phyloP scores from a whole-genome alignment of 1,140 invertebrate species.

The Aporrectodea caliginosa region DNA sequence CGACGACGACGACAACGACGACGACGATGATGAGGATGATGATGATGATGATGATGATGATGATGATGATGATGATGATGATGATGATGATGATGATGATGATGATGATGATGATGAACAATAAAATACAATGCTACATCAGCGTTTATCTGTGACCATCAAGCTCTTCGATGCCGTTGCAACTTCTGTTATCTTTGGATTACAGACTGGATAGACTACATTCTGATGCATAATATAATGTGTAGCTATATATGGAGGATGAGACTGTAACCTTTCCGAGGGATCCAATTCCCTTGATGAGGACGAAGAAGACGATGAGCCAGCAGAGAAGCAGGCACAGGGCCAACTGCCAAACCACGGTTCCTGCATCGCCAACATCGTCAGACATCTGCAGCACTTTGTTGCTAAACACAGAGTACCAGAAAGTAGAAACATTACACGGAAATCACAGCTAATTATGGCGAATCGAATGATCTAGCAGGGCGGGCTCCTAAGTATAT shows the following conservation, averaged over 20 bases:
- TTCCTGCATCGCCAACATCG: constrained; percentile 73
- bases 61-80: background rate
- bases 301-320: constrained; percentile 82
- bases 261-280: constrained; percentile 87
- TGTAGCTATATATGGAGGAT: too few relatives aligned
- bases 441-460: too few relatives aligned
- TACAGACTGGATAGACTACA: too few relatives aligned
- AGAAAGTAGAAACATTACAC: background rate
- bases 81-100: background rate
- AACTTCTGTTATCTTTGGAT: too few relatives aligned
- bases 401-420: constrained; percentile 46
- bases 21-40: background rate
- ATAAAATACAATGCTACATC: too few relatives aligned
- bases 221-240: too few relatives aligned
- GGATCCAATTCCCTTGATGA: constrained; percentile 92
- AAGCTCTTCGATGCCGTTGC: too few relatives aligned
- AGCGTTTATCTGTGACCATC: too few relatives aligned
- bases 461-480: too few relatives aligned
- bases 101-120: background rate
- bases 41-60: background rate
- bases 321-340: constrained; percentile 48
- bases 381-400: constrained; percentile 47
- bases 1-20: background rate
- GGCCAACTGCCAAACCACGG: constrained; percentile 63
- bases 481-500: too few relatives aligned